Conservation (phyloP, 1,140 invertebrate species). For the Drosophila fuyamai region DNA sequence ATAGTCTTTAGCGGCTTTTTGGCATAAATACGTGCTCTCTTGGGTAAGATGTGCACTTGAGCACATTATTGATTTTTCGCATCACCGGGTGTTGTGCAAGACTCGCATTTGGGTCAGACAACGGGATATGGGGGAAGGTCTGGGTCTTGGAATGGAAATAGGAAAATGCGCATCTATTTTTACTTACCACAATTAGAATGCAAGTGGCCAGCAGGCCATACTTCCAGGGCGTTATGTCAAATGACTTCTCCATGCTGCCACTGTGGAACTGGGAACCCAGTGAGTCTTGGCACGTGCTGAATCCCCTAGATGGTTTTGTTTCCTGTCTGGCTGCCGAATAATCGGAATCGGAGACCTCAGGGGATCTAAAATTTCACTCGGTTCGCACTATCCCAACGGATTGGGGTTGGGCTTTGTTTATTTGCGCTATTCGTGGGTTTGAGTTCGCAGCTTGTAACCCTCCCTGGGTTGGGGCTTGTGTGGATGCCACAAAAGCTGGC, state of each 20-base stretch:
- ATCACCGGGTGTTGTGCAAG: constrained; percentile 38
- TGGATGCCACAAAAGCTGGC: constrained; percentile 51
- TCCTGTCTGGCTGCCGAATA: not conserved
- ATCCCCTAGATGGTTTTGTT: constrained; percentile 1
- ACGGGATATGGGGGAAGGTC: not conserved
- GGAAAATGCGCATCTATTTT: constrained; percentile 6
- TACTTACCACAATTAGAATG: constrained; percentile 69
- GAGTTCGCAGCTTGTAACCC: not conserved
- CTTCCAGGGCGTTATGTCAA: constrained; percentile 68
- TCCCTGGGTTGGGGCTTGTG: constrained; percentile 3
- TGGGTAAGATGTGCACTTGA: constrained; percentile 9
- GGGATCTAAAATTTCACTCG: constrained; percentile 4
- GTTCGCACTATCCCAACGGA: constrained; percentile 8
- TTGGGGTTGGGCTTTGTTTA: constrained; percentile 53
- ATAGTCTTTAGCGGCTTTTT: constrained; percentile 8
- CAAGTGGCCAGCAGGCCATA: constrained; percentile 68
- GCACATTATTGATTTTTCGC: constrained; percentile 45
- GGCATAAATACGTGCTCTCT: constrained; percentile 18
- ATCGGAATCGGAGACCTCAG: not conserved
- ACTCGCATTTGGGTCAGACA: constrained; percentile 8
- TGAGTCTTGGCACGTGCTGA: not conserved
- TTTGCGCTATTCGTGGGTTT: constrained; percentile 9
- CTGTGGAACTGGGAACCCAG: constrained; percentile 1
- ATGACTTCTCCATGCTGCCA: constrained; percentile 65
- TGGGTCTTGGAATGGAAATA: constrained; percentile 2